Base-by-base conservation (phyloP, 2,113 vertebrate genomes). In the Meriones unguiculatus region DNA sequence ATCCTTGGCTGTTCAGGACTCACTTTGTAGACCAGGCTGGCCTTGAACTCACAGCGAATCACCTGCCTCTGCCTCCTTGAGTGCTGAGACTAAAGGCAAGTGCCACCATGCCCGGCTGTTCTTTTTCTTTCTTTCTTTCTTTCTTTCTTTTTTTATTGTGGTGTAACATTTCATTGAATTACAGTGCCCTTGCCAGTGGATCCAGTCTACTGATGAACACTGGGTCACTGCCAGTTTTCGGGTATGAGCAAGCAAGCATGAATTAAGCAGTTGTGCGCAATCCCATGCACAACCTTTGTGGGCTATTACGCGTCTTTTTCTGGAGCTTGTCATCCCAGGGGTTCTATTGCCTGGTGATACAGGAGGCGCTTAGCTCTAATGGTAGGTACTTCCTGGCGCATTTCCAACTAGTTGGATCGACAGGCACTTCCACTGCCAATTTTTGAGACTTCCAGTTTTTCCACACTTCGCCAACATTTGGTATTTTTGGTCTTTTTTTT, bases 401-500 rank as follows among this genome's bases (percentile, higher is more conserved):
- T 91, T 88, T 77, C 92, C 62, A 89, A 75, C 4, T 32, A 87
- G n/a, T 76, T 41, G 13, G 3, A 77, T 35, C 30, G 46, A 50
- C 52, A 52, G 32, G 52, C 13, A 59, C 12, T 69, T 77, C 38
- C 38, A 70, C 7, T 70, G 81, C 52, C 72, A 70, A 38, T 50
- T 80, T n/a, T n/a, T 54, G 52, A 91, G 38, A 38, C 7, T 86
- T 72, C 15, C 24, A 78, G 73, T 87, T 80, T 75, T 70, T 52
- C 52, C 8, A 4, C 2, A 10, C 64, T 17, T 91, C 91, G 52
- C 73, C 94, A 91, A 38, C 24, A 72, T 41, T 85, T 93, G 78
- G 20, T 69, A 90, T 84, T 77, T 96, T 88, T 87, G 77, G 52
- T 91, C 82, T 65, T 82, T 62, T 86, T 82, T 25, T 82, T 46